A percentile compares a stretch with the other conserved stretches of the same genome.
Evolutionary conservation across 2,113 vertebrate species (phyloP).

Genomic region (Saguinus midas): DNA sequence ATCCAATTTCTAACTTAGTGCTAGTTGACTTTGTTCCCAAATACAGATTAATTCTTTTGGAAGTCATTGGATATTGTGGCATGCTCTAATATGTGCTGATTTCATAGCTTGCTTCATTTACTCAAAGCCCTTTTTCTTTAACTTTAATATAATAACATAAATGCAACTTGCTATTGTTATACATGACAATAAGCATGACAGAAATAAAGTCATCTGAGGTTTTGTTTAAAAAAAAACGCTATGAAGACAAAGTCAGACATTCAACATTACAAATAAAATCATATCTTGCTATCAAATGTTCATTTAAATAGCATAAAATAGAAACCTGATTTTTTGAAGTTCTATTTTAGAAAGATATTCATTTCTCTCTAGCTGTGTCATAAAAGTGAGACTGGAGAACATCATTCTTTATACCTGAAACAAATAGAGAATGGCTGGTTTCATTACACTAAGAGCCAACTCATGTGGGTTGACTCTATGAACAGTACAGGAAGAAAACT

Average conservation of each 20-base stretch:
- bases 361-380: neutral
- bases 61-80: neutral
- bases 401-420: neutral
- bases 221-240: neutral
- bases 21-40: neutral
- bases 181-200: neutral
- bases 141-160: neutral
- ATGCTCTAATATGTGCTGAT: slow-evolving; percentile 24
- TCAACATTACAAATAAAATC: slow-evolving; percentile 17
- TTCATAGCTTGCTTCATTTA: neutral
- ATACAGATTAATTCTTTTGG: neutral
- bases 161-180: neutral
- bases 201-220: neutral
- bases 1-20: neutral
- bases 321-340: slow-evolving; percentile 30
- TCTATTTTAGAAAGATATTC: neutral
- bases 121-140: neutral
- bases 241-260: neutral
- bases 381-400: neutral
- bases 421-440: neutral
- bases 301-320: slow-evolving; percentile 34
- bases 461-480: neutral
- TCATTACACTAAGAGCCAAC: neutral
- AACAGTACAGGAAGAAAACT: neutral
- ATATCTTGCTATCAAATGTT: neutral